phyloP scores from a whole-genome alignment of 2,113 vertebrate species.

The Nycticorax nycticorax region DNA sequence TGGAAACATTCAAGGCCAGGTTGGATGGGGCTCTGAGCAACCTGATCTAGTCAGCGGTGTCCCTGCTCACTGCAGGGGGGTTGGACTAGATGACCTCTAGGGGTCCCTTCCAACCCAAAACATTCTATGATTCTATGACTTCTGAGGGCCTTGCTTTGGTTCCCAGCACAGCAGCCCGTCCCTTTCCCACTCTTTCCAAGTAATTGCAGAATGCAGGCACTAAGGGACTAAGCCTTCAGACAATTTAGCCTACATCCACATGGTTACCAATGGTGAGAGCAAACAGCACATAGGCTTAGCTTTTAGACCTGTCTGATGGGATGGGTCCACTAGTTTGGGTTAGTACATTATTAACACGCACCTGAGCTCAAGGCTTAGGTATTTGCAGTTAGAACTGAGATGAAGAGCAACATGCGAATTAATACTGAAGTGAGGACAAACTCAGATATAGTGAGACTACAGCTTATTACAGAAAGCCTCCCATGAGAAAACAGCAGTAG shows the following conservation, averaged over 20 bases:
- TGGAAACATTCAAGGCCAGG: too few relatives aligned
- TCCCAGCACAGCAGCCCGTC: not conserved
- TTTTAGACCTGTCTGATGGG: not conserved
- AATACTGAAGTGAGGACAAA: not conserved
- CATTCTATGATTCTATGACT: too few relatives aligned
- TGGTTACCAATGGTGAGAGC: not conserved
- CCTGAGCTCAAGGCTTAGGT: not conserved
- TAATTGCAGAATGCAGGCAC: not conserved
- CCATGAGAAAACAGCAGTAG: not conserved
- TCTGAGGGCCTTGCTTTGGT: not conserved
- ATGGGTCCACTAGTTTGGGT: not conserved
- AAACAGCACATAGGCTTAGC: not conserved
- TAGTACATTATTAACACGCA: not conserved
- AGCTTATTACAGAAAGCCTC: not conserved
- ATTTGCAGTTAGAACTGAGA: not conserved
- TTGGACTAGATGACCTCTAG: too few relatives aligned
- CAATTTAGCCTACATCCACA: not conserved
- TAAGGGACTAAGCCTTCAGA: not conserved
- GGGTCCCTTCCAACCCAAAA: too few relatives aligned
- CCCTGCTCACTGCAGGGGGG: too few relatives aligned
- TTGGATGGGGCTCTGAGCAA: too few relatives aligned
- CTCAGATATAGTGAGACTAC: not conserved
- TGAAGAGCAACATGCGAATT: not conserved
- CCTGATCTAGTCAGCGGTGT: too few relatives aligned
- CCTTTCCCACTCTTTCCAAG: not conserved